Evolutionary conservation across 2,113 vertebrate genomes (phyloP).

Genomic region (Nerophis ophidion): DNA sequence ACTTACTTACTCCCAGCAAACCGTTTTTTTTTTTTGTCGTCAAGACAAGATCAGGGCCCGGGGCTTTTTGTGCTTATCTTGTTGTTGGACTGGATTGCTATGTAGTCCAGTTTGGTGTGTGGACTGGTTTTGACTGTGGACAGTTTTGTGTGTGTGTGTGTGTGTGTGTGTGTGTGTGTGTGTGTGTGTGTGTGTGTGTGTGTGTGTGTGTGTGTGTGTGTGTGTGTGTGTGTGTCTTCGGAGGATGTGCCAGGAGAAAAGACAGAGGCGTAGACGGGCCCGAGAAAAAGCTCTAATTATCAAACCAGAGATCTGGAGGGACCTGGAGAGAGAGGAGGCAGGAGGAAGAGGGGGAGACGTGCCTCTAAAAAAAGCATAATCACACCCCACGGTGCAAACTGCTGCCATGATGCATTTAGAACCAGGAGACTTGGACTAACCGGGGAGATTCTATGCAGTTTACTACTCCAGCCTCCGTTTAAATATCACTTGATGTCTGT

Average conservation of each 20-base stretch:
- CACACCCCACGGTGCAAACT: slow-evolving; percentile 31
- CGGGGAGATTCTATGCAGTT: not conserved
- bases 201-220: too few relatives aligned
- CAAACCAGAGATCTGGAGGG: slow-evolving; percentile 21
- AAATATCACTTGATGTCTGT: not conserved
- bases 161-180: slow-evolving; percentile 31
- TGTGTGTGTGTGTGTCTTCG: slow-evolving; percentile 1
- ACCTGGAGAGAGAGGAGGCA: slow-evolving; percentile 7
- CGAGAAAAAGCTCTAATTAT: slow-evolving; percentile 39
- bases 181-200: too few relatives aligned
- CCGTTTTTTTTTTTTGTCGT: slow-evolving; percentile 11
- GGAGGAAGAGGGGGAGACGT: slow-evolving; percentile 2
- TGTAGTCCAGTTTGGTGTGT: too few relatives aligned
- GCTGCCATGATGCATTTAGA: slow-evolving; percentile 33
- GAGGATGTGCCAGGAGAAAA: slow-evolving; percentile 18
- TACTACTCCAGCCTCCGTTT: slow-evolving; percentile 2
- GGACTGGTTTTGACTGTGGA: too few relatives aligned
- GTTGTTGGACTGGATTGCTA: not conserved
- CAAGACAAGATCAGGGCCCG: not conserved
- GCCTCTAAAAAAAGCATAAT: slow-evolving; percentile 42
- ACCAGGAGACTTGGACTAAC: slow-evolving; percentile 35
- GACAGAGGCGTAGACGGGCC: slow-evolving; percentile 14
- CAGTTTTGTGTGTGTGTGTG: too few relatives aligned
- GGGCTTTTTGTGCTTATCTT: too few relatives aligned
- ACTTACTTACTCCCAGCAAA: not conserved